These are phyloP conservation scores for Acrobasis repandana DNA, from an alignment of 2,888 invertebrate species.

Conservation along the genomic window DNA sequence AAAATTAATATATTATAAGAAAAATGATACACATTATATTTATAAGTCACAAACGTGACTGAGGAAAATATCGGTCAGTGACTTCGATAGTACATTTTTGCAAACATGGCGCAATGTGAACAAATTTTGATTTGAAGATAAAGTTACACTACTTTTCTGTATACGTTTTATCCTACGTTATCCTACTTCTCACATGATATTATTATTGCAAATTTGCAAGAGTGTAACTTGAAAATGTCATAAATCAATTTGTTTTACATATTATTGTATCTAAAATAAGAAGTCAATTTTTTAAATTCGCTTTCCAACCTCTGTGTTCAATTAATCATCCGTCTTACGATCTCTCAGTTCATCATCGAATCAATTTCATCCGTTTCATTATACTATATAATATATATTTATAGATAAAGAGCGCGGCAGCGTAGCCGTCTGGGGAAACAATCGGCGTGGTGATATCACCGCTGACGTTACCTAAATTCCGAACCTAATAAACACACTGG, in stretches of 20 bases:
- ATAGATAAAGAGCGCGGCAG: neutral
- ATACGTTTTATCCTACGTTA: too few species aligned
- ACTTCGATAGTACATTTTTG: neutral
- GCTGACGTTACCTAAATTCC: slow-evolving; percentile 22
- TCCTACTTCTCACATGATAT: too few species aligned
- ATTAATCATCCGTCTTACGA: too few species aligned
- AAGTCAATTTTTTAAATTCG: neutral
- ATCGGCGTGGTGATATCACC: slow-evolving; percentile 16
- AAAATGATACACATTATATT: neutral
- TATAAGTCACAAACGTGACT: neutral
- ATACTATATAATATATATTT: too few species aligned
- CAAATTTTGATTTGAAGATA: neutral
- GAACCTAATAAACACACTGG: slow-evolving; percentile 23
- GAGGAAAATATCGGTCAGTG: slow-evolving; percentile 8
- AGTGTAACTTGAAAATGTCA: too few species aligned
- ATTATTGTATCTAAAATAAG: too few species aligned
- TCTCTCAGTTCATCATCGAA: neutral
- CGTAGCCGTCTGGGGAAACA: slow-evolving; percentile 3
- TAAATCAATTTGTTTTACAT: too few species aligned
- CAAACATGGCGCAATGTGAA: neutral
- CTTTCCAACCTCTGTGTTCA: neutral
- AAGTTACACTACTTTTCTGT: neutral
- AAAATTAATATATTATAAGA: too few species aligned
- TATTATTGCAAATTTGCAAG: too few species aligned
- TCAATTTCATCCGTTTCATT: neutral